Evolutionary conservation across 2,113 vertebrate genomes (phyloP).

Genomic region (Sinocyclocheilus grahami): DNA sequence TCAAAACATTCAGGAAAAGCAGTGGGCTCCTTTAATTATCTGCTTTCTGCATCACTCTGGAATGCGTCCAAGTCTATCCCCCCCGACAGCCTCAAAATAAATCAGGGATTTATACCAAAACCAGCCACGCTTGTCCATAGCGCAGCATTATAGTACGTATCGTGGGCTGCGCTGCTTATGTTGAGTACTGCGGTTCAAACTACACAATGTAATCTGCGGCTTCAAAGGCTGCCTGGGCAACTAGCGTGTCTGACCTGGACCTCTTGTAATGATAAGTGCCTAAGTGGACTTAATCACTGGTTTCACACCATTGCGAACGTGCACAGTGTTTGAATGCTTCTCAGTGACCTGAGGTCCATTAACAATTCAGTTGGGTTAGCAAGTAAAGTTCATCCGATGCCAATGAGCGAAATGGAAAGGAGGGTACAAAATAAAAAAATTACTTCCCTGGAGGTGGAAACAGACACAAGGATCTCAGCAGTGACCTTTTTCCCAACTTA

Average conservation of each 20-base stretch:
- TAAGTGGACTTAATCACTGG: conserved; percentile 51
- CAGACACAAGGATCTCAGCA: conserved; percentile 69
- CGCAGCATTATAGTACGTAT: conserved; percentile 24
- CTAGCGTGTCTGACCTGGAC: conserved; percentile 46
- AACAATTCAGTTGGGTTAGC: conserved; percentile 56
- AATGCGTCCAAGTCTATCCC: conserved; percentile 39
- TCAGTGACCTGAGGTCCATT: conserved; percentile 36
- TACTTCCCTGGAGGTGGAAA: conserved; percentile 62
- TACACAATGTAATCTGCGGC: conserved; percentile 29
- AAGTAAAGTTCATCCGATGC: conserved; percentile 54
- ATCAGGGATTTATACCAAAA: conserved; percentile 49
- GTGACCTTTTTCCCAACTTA: conserved; percentile 71
- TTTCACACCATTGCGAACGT: conserved; percentile 41
- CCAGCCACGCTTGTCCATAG: conserved; percentile 33
- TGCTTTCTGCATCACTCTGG: conserved; percentile 46
- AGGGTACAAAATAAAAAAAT: conserved; percentile 31
- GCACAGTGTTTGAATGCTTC: conserved; percentile 41
- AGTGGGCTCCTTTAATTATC: conserved; percentile 54
- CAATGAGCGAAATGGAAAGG: conserved; percentile 50
- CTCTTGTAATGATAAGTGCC: conserved; percentile 53
- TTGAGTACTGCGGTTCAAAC: conserved; percentile 26
- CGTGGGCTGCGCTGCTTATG: conserved; percentile 37
- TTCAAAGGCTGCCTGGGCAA: conserved; percentile 29
- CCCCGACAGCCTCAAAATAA: conserved; percentile 51
- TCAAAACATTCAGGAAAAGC: conserved; percentile 47